These are phyloP conservation scores for Benitochromis conjunctus DNA, from an alignment of 2,113 vertebrate genomes.

Conservation along the genomic window DNA sequence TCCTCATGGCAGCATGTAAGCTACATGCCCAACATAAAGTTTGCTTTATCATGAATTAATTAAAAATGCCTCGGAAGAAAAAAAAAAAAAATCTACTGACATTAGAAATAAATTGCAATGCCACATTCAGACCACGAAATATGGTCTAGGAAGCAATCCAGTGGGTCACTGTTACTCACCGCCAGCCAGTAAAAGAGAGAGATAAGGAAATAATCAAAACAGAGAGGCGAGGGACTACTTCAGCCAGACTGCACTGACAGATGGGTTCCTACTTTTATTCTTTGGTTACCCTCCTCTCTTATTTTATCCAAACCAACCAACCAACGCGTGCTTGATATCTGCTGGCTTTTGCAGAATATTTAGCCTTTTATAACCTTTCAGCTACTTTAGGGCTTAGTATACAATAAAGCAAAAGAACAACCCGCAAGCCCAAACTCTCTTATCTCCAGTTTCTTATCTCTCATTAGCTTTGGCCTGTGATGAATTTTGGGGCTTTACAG, in stretches of 20 bases:
- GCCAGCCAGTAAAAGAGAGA: slow-evolving; percentile 45
- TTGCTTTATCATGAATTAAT: slow-evolving; percentile 14
- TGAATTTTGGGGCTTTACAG: slow-evolving; percentile 22
- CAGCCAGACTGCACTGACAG: slow-evolving; percentile 50
- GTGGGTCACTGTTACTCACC: slow-evolving; percentile 62
- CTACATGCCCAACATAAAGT: background rate
- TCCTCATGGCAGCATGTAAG: background rate
- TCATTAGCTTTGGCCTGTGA: slow-evolving; percentile 60
- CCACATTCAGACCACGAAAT: slow-evolving; percentile 46
- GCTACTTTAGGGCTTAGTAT: background rate
- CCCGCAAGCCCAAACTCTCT: slow-evolving; percentile 27
- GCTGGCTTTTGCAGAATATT: slow-evolving; percentile 8
- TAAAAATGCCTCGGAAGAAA: background rate
- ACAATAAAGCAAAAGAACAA: slow-evolving; percentile 36
- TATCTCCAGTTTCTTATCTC: slow-evolving; percentile 56
- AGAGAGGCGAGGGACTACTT: slow-evolving; percentile 50
- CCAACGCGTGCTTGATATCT: background rate
- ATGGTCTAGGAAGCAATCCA: slow-evolving; percentile 54
- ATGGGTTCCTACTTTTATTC: slow-evolving; percentile 46
- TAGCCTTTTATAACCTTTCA: slow-evolving; percentile 25
- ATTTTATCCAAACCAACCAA: slow-evolving; percentile 23
- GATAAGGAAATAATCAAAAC: slow-evolving; percentile 71
- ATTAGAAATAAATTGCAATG: slow-evolving; percentile 37
- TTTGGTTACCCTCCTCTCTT: slow-evolving; percentile 8
- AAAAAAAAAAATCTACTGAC: slow-evolving; percentile 30